phyloP scores from a whole-genome alignment of 2,797 vertebrate genomes.

The Strix occidentalis region DNA sequence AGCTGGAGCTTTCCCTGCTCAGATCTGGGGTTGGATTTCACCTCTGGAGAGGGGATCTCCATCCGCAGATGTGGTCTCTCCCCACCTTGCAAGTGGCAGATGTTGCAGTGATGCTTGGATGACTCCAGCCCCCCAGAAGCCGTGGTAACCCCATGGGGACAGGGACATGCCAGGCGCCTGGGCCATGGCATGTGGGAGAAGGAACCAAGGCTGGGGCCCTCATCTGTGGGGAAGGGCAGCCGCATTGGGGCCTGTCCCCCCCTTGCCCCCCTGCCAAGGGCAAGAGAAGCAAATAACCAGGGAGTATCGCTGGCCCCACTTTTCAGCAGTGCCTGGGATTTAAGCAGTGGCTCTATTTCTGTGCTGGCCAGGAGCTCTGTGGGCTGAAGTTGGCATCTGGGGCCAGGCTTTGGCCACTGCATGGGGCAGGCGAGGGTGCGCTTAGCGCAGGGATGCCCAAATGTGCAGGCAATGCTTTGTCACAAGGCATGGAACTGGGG shows the following conservation, averaged over 20 bases:
- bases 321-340: not conserved
- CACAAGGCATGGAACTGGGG: rapidly evolving
- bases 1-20: not conserved
- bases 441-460: not conserved
- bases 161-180: rapidly evolving
- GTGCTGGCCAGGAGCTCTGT: not conserved
- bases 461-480: not conserved
- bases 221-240: not conserved
- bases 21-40: not conserved
- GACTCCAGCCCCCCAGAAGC: not conserved
- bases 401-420: not conserved
- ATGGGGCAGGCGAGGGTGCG: not conserved
- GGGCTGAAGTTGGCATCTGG: not conserved
- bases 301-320: rapidly evolving
- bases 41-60: not conserved
- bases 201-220: not conserved
- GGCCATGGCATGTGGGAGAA: not conserved
- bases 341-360: not conserved
- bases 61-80: not conserved
- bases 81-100: not conserved
- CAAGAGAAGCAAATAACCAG: not conserved
- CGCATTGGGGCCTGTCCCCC: rapidly evolving
- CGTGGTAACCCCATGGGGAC: not conserved
- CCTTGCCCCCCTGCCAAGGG: rapidly evolving
- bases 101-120: not conserved